A percentile compares a stretch with the other conserved stretches of the same genome.
These are phyloP conservation scores for Tinea pellionella DNA, from an alignment of 2,888 invertebrate genomes.

Conservation along the genomic window DNA sequence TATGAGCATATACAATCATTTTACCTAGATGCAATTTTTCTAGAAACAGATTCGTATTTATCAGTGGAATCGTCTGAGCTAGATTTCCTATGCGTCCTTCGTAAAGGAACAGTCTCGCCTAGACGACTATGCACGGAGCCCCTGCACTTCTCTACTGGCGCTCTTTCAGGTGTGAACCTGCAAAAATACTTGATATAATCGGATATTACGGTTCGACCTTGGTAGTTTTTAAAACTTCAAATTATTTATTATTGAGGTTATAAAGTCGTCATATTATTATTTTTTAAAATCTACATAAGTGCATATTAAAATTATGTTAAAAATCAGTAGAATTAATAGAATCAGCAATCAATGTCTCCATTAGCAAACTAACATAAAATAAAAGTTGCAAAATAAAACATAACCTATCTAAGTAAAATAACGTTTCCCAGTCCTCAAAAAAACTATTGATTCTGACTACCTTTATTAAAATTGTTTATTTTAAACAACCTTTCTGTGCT, in stretches of 20 bases:
- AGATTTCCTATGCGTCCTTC: constrained; percentile 27
- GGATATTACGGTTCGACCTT: too few species aligned
- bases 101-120: constrained; percentile 26
- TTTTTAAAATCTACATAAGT: too few species aligned
- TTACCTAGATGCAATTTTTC: constrained; percentile 43
- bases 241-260: neutral
- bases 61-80: constrained; percentile 24
- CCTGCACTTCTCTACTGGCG: constrained; percentile 34
- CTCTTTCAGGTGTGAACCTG: constrained; percentile 55
- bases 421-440: neutral
- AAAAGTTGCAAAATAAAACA: neutral
- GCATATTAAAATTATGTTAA: too few species aligned
- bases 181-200: constrained; percentile 21
- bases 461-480: constrained; percentile 6
- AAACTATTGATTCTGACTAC: constrained; percentile 6
- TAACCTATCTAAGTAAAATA: neutral
- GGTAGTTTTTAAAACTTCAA: neutral
- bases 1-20: neutral
- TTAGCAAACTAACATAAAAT: neutral
- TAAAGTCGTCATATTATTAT: too few species aligned
- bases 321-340: neutral
- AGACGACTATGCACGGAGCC: constrained; percentile 36
- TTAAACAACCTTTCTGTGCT: constrained; percentile 56
- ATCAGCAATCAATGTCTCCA: neutral
- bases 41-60: constrained; percentile 29